Base-by-base conservation (phyloP, 2,888 invertebrate genomes). In the Lapara coniferarum region DNA sequence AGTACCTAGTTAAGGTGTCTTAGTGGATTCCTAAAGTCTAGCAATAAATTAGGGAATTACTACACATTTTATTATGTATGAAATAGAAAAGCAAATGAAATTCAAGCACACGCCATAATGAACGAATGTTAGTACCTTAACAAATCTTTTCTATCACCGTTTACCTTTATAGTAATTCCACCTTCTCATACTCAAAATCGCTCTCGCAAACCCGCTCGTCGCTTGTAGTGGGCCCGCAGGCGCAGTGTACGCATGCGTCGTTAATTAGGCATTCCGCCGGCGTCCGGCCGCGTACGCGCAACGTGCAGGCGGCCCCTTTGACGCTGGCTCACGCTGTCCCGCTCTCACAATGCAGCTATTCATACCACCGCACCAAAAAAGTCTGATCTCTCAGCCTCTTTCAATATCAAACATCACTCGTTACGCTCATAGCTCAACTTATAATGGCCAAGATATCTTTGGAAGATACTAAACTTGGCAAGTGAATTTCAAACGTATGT, bases 201-300 rank as follows among this genome's bases (percentile, higher is more conserved):
- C 59, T 59, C 63, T 49, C 19, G 19, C 12, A 2, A 19, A 63
- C 2, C 19, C 63, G 49, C 49, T 63, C 2, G 7, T 46, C 78
- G 79, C 78, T 71, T 0, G 0, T 70, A 76, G 16, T 74, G 0
- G 4, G 66, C 12, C 77, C 74, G 4, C 57, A 44, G 79, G 79
- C 73, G 70, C 79, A 85, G 88, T 90, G 90, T 90, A 89, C 89
- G 91, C 93, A 92, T 93, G 90, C 92, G 92, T 91, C 88, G 90
- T 92, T 92, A 93, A 93, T 93, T 93, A 93, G 91, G 91, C 90
- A 93, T 93, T 93, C 93, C 89, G 83, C 80, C 81, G 85, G 89
- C 92, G 91, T 91, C 91, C 89, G 92, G 89, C 85, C 85, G 87
- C 92, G 90, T 89, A 87, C 89, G 89, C 89, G 88, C 90, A 86